Base-by-base conservation (phyloP, 2,888 invertebrate species). In the Thereva nobilitata region DNA sequence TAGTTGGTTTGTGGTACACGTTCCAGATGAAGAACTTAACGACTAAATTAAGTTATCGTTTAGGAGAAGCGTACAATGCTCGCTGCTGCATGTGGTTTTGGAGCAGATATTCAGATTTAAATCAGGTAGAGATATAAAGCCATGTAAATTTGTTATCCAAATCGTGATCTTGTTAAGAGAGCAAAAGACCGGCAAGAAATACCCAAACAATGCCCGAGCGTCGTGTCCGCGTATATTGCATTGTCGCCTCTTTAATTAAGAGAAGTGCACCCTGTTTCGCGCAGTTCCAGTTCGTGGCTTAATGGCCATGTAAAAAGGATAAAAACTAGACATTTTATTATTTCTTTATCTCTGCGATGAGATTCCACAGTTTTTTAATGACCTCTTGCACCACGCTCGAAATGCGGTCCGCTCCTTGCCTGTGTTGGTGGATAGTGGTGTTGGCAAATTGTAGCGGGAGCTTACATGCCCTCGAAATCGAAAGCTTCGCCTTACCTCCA, bases 181-280 rank as follows among this genome's bases (percentile, higher is more conserved):
- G 41, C 41, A 63, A 67, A 67, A 67, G 61, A 68, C 66, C 71
- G 61, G 56, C 70, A 70, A 68, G 69, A 68, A 71, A 68, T 71
- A 70, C 65, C 69, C 69, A 67, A 67, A 64, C 70, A 71, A 69
- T 72, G 70, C 70, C 70, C 70, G 70, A 71, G 72, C 72, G 71
- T 73, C 73, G 73, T 72, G 73, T 73, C 70, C 70, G 68, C 70
- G 70, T 68, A 73, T 73, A 72, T 73, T 72, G 73, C 73, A 73
- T 73, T 73, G 73, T 73, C 73, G 73, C 73, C 72, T 72, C 71
- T 71, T 71, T 73, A 73, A 73, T 73, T 73, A 73, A 73, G 73
- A 71, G 72, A 68, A 72, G 67, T 72, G 70, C 68, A 69, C 71
- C 67, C 71, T 69, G 50, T 69, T 23, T 35, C 35, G 37, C 23